Percentiles rank a stretch among this genome's conserved stretches.
phyloP scores from a whole-genome alignment of 1,140 invertebrate species.

The Conus ventricosus region DNA sequence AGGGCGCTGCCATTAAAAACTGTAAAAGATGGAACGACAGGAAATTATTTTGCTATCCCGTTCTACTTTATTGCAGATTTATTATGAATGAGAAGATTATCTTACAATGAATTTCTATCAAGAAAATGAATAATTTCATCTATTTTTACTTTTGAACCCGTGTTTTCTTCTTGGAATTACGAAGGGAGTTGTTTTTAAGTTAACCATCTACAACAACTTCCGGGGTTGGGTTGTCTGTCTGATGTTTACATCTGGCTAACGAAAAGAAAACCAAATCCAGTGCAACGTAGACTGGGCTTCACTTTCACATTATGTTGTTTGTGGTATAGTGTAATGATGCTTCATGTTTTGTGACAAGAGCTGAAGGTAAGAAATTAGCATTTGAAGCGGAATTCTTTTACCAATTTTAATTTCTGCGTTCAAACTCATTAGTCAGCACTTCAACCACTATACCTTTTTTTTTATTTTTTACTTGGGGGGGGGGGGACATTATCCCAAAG shows the following conservation, averaged over 20 bases:
- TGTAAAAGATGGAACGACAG: neutral
- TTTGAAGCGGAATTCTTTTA: too few relatives aligned
- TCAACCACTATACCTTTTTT: too few relatives aligned
- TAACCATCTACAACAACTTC: constrained; percentile 9
- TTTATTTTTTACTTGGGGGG: too few relatives aligned
- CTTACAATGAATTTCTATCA: too few relatives aligned
- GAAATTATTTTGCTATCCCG: too few relatives aligned
- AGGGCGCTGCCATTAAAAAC: neutral
- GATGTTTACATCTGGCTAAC: neutral
- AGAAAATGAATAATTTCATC: neutral
- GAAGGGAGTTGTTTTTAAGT: neutral
- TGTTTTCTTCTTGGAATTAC: neutral
- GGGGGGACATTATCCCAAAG: too few relatives aligned
- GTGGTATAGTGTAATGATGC: neutral
- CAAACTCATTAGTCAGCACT: too few relatives aligned
- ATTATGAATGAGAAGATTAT: too few relatives aligned
- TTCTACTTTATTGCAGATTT: too few relatives aligned
- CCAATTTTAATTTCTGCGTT: too few relatives aligned
- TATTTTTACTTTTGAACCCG: neutral
- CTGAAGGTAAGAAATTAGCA: neutral
- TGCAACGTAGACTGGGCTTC: neutral
- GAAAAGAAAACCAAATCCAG: neutral
- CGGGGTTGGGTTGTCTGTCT: constrained; percentile 6
- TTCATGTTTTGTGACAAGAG: neutral
- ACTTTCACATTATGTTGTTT: neutral